Evolutionary conservation across 2,113 vertebrate species (phyloP).

Genomic region (Austrofundulus limnaeus): DNA sequence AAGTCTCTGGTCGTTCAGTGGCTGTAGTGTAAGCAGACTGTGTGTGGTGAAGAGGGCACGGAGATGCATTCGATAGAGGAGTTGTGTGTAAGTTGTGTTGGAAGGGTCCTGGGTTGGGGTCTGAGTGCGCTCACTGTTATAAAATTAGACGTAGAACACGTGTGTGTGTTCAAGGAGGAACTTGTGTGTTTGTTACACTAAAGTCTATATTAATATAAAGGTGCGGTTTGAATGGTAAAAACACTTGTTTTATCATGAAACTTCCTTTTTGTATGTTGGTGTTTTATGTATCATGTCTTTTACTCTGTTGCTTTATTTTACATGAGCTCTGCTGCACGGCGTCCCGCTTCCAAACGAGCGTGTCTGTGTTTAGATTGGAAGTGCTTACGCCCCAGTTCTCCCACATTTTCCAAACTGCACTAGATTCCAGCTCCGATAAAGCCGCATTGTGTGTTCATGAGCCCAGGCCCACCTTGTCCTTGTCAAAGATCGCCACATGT

Average conservation of each 20-base stretch:
- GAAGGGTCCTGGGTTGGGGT: slow-evolving; percentile 8
- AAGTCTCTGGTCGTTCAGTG: slow-evolving; percentile 20
- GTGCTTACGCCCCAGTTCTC: slow-evolving; percentile 61
- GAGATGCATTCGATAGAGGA: neutral
- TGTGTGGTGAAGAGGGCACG: slow-evolving; percentile 23
- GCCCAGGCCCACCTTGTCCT: slow-evolving; percentile 48
- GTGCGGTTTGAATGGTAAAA: slow-evolving; percentile 40
- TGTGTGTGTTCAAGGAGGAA: slow-evolving; percentile 34
- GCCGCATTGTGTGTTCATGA: slow-evolving; percentile 28
- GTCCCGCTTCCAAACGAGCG: slow-evolving; percentile 51
- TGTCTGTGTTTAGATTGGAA: slow-evolving; percentile 70
- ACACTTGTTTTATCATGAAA: slow-evolving; percentile 4
- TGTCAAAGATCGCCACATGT: slow-evolving; percentile 57
- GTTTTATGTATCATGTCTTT: slow-evolving; percentile 13
- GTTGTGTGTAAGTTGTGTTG: slow-evolving; percentile 1
- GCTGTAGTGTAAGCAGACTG: slow-evolving; percentile 30
- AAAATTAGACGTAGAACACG: slow-evolving; percentile 29
- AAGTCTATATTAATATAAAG: slow-evolving; percentile 50
- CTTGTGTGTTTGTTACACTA: slow-evolving; percentile 43
- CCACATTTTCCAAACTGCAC: slow-evolving; percentile 49
- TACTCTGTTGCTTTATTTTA: slow-evolving; percentile 40
- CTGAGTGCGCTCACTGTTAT: slow-evolving; percentile 8
- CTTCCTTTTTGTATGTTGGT: slow-evolving; percentile 10
- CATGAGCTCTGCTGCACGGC: slow-evolving; percentile 29
- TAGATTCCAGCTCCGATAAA: slow-evolving; percentile 60